phyloP scores from a whole-genome alignment of 2,888 invertebrate genomes.

The Macrosoma leucophasiata region DNA sequence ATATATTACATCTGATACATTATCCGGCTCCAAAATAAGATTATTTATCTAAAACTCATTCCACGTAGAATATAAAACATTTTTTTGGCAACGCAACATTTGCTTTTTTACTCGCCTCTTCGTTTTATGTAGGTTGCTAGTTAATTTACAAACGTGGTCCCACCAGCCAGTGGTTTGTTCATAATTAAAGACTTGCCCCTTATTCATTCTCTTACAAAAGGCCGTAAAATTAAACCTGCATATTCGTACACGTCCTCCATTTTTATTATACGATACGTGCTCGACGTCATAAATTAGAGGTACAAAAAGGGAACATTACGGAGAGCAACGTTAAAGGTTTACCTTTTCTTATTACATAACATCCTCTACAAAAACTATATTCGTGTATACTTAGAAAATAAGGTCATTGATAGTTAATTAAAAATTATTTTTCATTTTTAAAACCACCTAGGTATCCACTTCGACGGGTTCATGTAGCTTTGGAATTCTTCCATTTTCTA shows the following conservation, averaged over 20 bases:
- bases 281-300: slow-evolving; percentile 60
- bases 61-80: too few species aligned
- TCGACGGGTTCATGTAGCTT: too few species aligned
- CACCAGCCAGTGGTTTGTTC: slow-evolving; percentile 41
- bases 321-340: slow-evolving; percentile 45
- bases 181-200: slow-evolving; percentile 61
- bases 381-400: too few species aligned
- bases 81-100: too few species aligned
- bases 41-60: too few species aligned
- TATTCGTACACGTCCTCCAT: slow-evolving; percentile 41
- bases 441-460: too few species aligned
- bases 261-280: slow-evolving; percentile 29
- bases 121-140: too few species aligned
- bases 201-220: slow-evolving; percentile 58
- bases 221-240: slow-evolving; percentile 60
- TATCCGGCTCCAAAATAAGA: slow-evolving; percentile 43
- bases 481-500: too few species aligned
- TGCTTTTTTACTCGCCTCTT: too few species aligned
- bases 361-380: too few species aligned
- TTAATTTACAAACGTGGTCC: slow-evolving; percentile 23
- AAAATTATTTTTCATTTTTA: too few species aligned
- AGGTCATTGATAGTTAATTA: too few species aligned
- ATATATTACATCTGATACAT: slow-evolving; percentile 39
- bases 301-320: slow-evolving; percentile 47
- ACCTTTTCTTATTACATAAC: slow-evolving; percentile 51